Base-by-base conservation (phyloP, 2,888 invertebrate species). In the Melanotus villosus region DNA sequence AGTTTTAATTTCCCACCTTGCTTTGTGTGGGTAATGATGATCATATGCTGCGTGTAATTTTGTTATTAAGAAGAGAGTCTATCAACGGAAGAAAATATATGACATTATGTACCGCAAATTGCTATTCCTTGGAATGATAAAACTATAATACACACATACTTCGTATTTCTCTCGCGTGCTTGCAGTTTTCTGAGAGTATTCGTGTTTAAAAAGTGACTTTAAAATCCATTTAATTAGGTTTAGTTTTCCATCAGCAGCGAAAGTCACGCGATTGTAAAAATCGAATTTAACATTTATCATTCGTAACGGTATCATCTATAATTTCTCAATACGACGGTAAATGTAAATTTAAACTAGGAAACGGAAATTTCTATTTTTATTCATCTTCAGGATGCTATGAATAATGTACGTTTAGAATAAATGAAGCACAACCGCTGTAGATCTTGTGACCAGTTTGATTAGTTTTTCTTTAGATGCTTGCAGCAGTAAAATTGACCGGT, bases 361-460 rank as follows among this genome's bases (percentile, higher is more conserved):
- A 52, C 52, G 52, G 52, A 52, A 52, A 52, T 32, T 32, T 32
- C 26, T 2, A 50, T 10, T 50, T 50, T 21, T 18, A 34, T 43
- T 43, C 18, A 26, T 43, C 59, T 14, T 45, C 36, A 32, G 59
- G 12, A 59, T 30, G 43, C n/a, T 18, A 59, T 59, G 43, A 59
- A 59, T 45, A 59, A 30, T 32, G 45, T 9, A 43, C 38, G 12
- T 18, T n/a, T 23, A 43, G 38, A 26, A 23, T 43, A 59, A 59
- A 32, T 30, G 45, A 43, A 16, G 34, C 36, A 32, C 38, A 9
- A 41, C 47, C 21, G 23, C 26, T 4, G 23, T 23, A 21, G 21
- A 2, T 47, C 23, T 21, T 21, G 14, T 45, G 21, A 45, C 45
- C 7, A 14, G 45, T n/a, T 45, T 5, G 18, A 45, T 45, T 9